Conservation (phyloP, 1,140 invertebrate species). For the Paraescarpia echinospica region DNA sequence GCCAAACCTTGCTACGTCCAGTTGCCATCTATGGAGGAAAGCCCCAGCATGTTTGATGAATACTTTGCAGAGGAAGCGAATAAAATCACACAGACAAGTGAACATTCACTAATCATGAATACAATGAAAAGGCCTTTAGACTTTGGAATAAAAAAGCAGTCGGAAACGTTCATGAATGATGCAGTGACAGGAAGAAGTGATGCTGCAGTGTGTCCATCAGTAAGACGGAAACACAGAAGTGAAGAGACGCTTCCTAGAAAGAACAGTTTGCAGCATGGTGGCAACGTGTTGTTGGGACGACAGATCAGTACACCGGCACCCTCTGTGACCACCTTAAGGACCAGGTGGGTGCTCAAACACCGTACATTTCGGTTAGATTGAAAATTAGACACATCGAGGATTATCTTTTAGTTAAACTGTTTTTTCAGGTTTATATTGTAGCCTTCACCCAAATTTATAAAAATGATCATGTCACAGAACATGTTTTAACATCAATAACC, state of each 20-base stretch:
- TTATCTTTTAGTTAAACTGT: too few species aligned
- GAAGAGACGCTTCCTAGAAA: slow-evolving; percentile 31
- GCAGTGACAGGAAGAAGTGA: not conserved
- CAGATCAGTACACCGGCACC: slow-evolving; percentile 19
- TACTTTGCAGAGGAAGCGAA: slow-evolving; percentile 39
- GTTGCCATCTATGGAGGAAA: slow-evolving; percentile 33
- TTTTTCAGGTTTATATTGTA: not conserved
- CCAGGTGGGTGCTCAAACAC: not conserved
- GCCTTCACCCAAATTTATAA: not conserved
- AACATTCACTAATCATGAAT: not conserved
- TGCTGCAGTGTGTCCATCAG: slow-evolving; percentile 45
- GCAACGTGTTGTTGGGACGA: slow-evolving; percentile 13
- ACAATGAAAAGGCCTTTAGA: not conserved
- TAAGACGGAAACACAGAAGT: slow-evolving; percentile 37
- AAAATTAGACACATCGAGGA: too few species aligned
- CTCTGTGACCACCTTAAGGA: not conserved
- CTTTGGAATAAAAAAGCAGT: not conserved
- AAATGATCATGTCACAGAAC: not conserved
- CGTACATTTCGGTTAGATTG: not conserved
- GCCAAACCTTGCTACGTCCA: not conserved
- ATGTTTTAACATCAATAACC: not conserved
- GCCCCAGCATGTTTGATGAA: slow-evolving; percentile 50
- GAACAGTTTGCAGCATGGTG: not conserved
- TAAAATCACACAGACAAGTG: not conserved
- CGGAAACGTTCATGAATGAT: not conserved